phyloP scores from a whole-genome alignment of 2,797 vertebrate genomes.

The Nothura maculosa region DNA sequence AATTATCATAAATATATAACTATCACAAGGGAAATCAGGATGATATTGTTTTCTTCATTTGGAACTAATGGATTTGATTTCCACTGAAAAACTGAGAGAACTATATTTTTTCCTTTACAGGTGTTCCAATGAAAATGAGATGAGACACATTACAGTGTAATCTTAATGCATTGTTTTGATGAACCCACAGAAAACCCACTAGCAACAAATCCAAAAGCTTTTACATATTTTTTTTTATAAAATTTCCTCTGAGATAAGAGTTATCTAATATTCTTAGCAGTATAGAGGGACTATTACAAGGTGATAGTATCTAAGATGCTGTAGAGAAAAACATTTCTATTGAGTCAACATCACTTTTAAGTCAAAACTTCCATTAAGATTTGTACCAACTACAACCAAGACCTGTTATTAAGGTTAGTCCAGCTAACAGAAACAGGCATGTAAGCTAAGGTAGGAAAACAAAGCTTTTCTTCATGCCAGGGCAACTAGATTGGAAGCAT shows the following conservation, averaged over 20 bases:
- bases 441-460: neutral
- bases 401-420: neutral
- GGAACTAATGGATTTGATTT: neutral
- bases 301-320: neutral
- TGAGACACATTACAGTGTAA: neutral
- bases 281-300: neutral
- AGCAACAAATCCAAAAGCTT: neutral
- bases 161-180: neutral
- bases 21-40: constrained; percentile 16
- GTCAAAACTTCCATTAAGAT: neutral
- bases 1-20: no score
- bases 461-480: neutral
- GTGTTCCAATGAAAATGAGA: neutral
- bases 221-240: neutral
- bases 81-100: neutral
- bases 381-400: neutral
- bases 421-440: neutral
- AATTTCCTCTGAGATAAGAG: neutral
- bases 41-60: neutral
- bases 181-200: constrained; percentile 8
- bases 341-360: neutral
- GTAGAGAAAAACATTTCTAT: neutral
- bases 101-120: neutral
- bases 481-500: neutral
- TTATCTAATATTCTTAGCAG: constrained; percentile 1